These are phyloP conservation scores for Tetrax tetrax DNA, from an alignment of 2,113 vertebrate species.

Conservation along the genomic window DNA sequence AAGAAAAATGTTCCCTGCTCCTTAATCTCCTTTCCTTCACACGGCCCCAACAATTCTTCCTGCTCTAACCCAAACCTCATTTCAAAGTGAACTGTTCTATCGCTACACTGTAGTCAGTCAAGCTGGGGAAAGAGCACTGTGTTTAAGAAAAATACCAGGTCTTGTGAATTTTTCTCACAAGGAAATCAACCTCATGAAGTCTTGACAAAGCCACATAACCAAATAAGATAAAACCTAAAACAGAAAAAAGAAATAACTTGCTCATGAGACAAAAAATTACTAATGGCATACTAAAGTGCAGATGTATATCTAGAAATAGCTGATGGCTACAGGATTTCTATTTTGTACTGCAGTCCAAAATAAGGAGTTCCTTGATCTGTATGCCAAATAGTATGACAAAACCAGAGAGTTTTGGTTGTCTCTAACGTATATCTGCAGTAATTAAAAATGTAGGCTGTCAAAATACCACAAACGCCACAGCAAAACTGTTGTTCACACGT, in stretches of 20 bases:
- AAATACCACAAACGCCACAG: not conserved
- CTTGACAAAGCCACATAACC: conserved; percentile 43
- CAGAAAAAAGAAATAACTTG: conserved; percentile 34
- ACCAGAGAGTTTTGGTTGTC: not conserved
- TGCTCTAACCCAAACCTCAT: conserved; percentile 9
- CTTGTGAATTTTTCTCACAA: conserved; percentile 45
- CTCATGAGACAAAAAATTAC: conserved; percentile 41
- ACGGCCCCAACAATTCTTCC: not conserved
- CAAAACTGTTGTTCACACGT: not conserved
- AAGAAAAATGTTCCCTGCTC: not conserved
- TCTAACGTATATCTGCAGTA: not conserved
- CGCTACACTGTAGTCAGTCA: not conserved
- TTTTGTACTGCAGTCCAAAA: not conserved
- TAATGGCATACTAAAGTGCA: conserved; percentile 38
- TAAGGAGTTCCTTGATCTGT: not conserved
- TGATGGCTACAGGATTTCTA: conserved; percentile 24
- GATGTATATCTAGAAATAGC: conserved; percentile 48
- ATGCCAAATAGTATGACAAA: not conserved
- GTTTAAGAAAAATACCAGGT: conserved; percentile 12
- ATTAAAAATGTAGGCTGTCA: not conserved
- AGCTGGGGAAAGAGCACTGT: not conserved
- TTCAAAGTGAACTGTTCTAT: conserved; percentile 24
- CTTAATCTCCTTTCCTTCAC: not conserved
- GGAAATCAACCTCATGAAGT: conserved; percentile 4
- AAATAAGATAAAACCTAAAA: conserved; percentile 46